Percentiles rank a stretch among this genome's conserved stretches.
Conservation (phyloP, 64 coral and sea anemone species). For the Pachyseris speciosa region DNA sequence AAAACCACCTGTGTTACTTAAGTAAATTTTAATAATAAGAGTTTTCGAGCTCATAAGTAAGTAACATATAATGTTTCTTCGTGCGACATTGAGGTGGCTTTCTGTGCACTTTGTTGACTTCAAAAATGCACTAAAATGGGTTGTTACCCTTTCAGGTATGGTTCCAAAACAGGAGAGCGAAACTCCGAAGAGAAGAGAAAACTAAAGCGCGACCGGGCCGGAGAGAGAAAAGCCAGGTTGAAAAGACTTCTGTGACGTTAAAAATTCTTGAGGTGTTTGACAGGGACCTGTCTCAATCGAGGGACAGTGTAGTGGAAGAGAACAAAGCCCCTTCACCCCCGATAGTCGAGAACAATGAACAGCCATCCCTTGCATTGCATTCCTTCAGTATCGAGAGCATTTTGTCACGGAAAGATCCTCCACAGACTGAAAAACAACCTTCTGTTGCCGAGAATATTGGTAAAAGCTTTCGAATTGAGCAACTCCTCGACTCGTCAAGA, state of each 20-base stretch:
- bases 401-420: conserved; percentile 68
- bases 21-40: neutral
- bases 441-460: neutral
- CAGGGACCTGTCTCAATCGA: neutral
- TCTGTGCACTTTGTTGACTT: too few species aligned
- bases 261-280: conserved; percentile 43
- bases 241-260: conserved; percentile 38
- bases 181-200: conserved; percentile 86
- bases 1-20: neutral
- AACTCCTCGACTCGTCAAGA: neutral
- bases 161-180: conserved; percentile 93
- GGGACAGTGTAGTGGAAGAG: neutral
- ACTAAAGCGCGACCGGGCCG: conserved; percentile 78
- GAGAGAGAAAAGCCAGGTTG: conserved; percentile 83
- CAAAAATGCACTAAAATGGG: conserved; percentile 4
- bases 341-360: conserved; percentile 9
- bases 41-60: neutral
- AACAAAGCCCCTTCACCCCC: neutral
- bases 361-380: neutral
- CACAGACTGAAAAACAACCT: neutral
- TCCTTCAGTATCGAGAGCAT: conserved; percentile 74
- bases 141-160: conserved; percentile 72
- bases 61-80: neutral
- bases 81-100: neutral
- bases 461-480: conserved; percentile 9